Evolutionary conservation across 2,113 vertebrate genomes (phyloP).

Genomic region (Dascyllus trimaculatus): DNA sequence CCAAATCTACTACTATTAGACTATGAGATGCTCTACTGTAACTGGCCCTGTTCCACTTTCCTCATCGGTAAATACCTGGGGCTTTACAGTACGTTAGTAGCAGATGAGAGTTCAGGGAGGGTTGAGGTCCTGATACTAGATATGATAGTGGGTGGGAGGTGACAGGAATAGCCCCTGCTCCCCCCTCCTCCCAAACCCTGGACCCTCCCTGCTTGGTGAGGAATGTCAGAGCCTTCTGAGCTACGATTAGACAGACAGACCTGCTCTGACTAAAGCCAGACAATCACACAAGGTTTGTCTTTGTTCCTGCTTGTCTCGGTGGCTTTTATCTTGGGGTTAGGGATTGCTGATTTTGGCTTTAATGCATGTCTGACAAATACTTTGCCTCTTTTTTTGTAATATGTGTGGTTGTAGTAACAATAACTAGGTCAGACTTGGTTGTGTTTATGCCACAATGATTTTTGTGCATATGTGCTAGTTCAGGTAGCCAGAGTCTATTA

Average conservation of each 20-base stretch:
- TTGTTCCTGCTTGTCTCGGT: constrained; percentile 28
- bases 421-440: neutral
- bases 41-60: constrained; percentile 13
- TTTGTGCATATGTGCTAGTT: neutral
- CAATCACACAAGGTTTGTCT: constrained; percentile 63
- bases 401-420: constrained; percentile 1
- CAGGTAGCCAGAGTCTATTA: neutral
- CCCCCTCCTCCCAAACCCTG: constrained; percentile 23
- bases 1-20: neutral
- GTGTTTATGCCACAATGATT: neutral
- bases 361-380: constrained; percentile 4
- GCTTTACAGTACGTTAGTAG: constrained; percentile 29
- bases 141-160: constrained; percentile 63
- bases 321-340: constrained; percentile 8
- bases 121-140: constrained; percentile 68
- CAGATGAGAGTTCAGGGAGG: constrained; percentile 54
- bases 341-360: constrained; percentile 1
- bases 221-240: constrained; percentile 65
- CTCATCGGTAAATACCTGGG: constrained; percentile 20
- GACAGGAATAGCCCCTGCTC: constrained; percentile 78
- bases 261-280: constrained; percentile 52
- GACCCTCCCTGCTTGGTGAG: constrained; percentile 47
- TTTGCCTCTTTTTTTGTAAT: neutral
- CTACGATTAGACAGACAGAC: constrained; percentile 54
- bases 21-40: constrained; percentile 17